Evolutionary conservation across 2,797 vertebrate species (phyloP).

Genomic region (Lepilemur ruficaudatus): DNA sequence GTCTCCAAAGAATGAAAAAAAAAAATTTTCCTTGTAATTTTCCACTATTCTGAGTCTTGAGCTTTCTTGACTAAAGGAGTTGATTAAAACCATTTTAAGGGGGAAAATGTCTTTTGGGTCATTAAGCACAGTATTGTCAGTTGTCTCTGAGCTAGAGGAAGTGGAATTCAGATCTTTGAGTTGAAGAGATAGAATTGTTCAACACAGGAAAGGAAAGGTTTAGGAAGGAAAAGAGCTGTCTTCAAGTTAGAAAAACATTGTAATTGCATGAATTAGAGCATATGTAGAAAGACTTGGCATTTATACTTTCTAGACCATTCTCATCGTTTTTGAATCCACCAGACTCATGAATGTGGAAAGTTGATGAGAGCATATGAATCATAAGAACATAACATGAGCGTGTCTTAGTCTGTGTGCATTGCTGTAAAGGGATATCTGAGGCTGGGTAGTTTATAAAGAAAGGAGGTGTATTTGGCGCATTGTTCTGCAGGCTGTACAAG

Average conservation of each 20-base stretch:
- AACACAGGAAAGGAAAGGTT: background rate
- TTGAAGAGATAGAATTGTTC: background rate
- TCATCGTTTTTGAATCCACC: background rate
- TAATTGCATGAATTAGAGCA: background rate
- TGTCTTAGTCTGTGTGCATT: background rate
- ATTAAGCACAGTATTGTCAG: background rate
- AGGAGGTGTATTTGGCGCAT: background rate
- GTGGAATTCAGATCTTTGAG: background rate
- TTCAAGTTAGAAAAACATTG: background rate
- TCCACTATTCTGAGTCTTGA: background rate
- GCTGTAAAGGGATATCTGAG: background rate
- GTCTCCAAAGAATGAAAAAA: background rate
- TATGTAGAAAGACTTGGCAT: background rate
- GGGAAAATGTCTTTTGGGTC: background rate
- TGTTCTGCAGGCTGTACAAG: background rate
- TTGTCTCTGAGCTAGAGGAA: background rate
- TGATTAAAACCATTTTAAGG: background rate
- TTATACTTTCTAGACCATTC: background rate
- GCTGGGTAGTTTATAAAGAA: background rate
- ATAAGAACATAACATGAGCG: background rate
- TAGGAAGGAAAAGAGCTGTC: background rate
- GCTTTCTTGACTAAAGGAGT: background rate
- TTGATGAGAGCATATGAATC: background rate
- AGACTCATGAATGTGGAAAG: background rate
- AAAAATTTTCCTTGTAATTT: background rate